Evolutionary conservation across 2,113 vertebrate species (phyloP), one percentile per base, ranked within the genome.

Genomic region (Callipepla californica): DNA sequence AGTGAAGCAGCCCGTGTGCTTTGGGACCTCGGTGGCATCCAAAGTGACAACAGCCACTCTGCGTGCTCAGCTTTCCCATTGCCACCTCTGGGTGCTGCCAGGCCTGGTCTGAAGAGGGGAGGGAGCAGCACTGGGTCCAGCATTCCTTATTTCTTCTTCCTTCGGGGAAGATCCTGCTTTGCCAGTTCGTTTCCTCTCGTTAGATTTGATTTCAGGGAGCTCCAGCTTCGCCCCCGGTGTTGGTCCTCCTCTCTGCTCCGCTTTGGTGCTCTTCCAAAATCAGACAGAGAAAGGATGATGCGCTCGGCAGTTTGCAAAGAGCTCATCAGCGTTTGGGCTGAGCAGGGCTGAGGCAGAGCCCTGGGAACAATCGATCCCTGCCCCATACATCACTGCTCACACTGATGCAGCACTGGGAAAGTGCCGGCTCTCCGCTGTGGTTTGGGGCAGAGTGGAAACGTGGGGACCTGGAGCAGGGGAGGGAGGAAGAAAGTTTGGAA

Each of bases 211-310:
- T 76, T 77, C 19, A 38, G 25, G 32, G 40, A 57, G 61, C n/a
- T 30, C 18, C 63, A 69, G 28, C 42, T 79, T 69, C 78, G 58
- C 21, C 67, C 44, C 53, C 20, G 40, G 40, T 7, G 19, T 80
- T 83, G 73, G 55, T 26, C 45, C 28, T 82, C 18, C 63, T 45
- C 69, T 55, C 87, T 75, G 68, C 87, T 89, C 80, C 2, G 2
- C 51, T 53, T 58, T 85, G 81, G 38, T 58, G 78, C 9, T 36
- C 91, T 89, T 87, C 78, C 92, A 92, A 87, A 48, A 13, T 11
- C 80, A 2, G 0, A 0, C 6, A 8, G 48, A 62, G 67, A 86
- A 86, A 89, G 63, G 93, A 86, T 40, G 68, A 86, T 40, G 68
- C 0, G 0, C 77, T 80, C 1, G 7, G 76, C 77, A 48, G 36